phyloP scores from a whole-genome alignment of 2,113 vertebrate genomes.

The Sturnus vulgaris region DNA sequence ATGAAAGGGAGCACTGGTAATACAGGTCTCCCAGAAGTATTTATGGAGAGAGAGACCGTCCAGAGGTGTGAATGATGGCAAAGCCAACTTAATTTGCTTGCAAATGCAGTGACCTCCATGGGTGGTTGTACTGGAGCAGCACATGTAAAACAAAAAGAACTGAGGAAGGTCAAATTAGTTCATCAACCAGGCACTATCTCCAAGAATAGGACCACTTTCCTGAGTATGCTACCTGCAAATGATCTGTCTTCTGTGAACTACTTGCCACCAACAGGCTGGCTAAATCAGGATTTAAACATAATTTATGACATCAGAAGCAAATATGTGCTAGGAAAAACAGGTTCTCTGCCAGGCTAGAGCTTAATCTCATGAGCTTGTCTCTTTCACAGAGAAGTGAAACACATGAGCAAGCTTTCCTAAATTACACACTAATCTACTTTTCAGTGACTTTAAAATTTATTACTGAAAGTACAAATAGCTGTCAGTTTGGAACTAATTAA shows the following conservation, averaged over 20 bases:
- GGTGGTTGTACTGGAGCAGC: background rate
- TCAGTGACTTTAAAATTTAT: conserved; percentile 39
- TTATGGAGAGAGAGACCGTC: background rate
- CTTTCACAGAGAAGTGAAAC: background rate
- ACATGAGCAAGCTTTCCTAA: conserved; percentile 23
- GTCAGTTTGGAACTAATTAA: conserved; percentile 48
- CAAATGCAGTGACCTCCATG: background rate
- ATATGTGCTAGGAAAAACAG: background rate
- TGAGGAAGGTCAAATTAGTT: background rate
- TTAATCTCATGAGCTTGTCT: background rate
- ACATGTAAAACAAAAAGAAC: background rate
- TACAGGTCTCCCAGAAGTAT: background rate
- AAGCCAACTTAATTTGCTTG: background rate
- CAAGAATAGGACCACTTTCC: background rate
- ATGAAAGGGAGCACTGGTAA: background rate
- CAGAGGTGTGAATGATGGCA: background rate
- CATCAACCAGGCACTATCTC: background rate
- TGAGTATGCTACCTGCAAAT: background rate
- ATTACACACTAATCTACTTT: conserved; percentile 44
- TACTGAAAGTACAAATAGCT: conserved; percentile 22
- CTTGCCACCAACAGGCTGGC: background rate
- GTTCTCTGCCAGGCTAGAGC: background rate
- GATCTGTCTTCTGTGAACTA: background rate
- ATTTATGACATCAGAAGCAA: background rate
- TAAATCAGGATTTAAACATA: background rate